These are phyloP conservation scores for Cactoblastis cactorum DNA, from an alignment of 2,888 invertebrate genomes.

Conservation along the genomic window DNA sequence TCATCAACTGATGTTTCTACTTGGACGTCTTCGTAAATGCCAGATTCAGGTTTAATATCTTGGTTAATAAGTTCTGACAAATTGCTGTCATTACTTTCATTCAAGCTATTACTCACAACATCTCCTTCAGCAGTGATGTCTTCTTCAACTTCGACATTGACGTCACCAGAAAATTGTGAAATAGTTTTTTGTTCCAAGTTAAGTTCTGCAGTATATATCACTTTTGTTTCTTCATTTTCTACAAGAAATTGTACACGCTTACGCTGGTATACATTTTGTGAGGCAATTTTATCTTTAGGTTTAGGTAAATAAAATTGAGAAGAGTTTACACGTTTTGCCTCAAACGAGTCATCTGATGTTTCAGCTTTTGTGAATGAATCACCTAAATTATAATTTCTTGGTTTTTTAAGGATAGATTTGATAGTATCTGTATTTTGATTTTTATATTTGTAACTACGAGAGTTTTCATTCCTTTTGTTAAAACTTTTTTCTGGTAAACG, in stretches of 20 bases:
- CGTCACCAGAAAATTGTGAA: constrained; percentile 34
- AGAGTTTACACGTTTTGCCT: constrained; percentile 51
- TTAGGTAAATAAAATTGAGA: constrained; percentile 83
- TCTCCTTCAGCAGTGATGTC: constrained; percentile 59
- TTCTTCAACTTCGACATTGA: constrained; percentile 43
- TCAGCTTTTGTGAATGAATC: constrained; percentile 47
- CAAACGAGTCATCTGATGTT: constrained; percentile 47
- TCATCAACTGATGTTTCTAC: constrained; percentile 35
- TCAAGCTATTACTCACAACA: constrained; percentile 59
- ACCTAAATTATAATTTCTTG: constrained; percentile 58
- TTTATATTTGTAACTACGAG: constrained; percentile 51
- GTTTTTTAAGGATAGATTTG: constrained; percentile 81
- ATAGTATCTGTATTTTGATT: constrained; percentile 65
- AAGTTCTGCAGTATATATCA: constrained; percentile 71
- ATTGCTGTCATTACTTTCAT: constrained; percentile 31
- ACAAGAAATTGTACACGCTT: constrained; percentile 87
- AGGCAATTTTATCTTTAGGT: constrained; percentile 58
- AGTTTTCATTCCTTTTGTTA: constrained; percentile 46
- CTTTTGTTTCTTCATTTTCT: constrained; percentile 79
- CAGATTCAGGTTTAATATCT: constrained; percentile 29
- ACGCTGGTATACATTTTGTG: constrained; percentile 69
- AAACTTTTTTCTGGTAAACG: constrained; percentile 51
- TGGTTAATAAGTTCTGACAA: constrained; percentile 40
- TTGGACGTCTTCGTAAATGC: constrained; percentile 33
- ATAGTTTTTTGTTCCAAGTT: constrained; percentile 57